These are phyloP conservation scores for Sebastes variabilis DNA, from an alignment of 2,797 vertebrate genomes.

Conservation along the genomic window DNA sequence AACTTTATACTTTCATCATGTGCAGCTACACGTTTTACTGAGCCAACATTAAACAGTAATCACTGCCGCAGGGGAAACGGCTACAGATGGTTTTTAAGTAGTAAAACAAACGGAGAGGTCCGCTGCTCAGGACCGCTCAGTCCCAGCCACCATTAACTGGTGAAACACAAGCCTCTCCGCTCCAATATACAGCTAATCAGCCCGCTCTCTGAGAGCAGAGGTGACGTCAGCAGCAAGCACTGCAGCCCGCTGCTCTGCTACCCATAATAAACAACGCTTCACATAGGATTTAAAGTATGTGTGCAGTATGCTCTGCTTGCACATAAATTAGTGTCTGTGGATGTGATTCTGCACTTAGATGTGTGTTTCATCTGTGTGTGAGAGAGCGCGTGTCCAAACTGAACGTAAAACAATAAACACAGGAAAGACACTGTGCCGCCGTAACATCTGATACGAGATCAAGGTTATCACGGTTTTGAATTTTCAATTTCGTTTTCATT, in stretches of 20 bases:
- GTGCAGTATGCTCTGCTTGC: slow-evolving; percentile 5
- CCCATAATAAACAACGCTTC: slow-evolving; percentile 65
- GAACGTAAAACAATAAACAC: slow-evolving; percentile 33
- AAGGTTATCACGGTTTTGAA: too few species aligned
- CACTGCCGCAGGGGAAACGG: neutral
- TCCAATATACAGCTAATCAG: slow-evolving; percentile 63
- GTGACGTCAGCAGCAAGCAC: slow-evolving; percentile 48
- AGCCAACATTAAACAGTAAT: slow-evolving; percentile 28
- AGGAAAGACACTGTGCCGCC: neutral
- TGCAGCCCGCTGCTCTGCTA: slow-evolving; percentile 14
- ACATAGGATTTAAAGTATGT: slow-evolving; percentile 24
- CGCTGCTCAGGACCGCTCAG: slow-evolving; percentile 3
- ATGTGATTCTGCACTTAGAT: neutral
- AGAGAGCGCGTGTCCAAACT: neutral
- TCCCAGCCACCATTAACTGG: slow-evolving; percentile 36
- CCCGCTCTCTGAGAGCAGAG: slow-evolving; percentile 21
- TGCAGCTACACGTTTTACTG: neutral
- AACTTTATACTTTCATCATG: slow-evolving; percentile 6
- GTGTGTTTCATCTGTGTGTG: neutral
- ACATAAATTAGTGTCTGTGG: slow-evolving; percentile 5
- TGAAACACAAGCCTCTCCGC: slow-evolving; percentile 49
- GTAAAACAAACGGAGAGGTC: slow-evolving; percentile 54
- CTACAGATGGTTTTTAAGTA: slow-evolving; percentile 43
- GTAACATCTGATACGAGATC: neutral
- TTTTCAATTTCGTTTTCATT: too few species aligned